Base-by-base conservation (phyloP, 2,888 invertebrate species). In the Brenthis daphne region DNA sequence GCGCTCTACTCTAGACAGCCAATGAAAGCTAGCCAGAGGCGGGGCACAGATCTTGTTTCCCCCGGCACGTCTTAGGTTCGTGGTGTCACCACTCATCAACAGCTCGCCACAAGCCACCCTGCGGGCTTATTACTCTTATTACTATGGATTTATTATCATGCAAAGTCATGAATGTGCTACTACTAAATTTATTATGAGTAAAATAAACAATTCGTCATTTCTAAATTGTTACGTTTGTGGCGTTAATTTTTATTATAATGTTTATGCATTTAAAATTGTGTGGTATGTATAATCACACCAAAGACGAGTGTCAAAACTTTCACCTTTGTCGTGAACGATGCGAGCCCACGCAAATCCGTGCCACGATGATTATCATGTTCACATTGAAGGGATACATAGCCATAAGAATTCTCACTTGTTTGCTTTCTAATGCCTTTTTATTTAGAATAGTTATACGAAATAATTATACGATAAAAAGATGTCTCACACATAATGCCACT, bases 301-400 rank as follows among this genome's bases (percentile, higher is more conserved):
- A 69, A 74, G 72, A 63, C 70, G 72, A 68, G 73, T 71, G 73
- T 75, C 69, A 69, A 74, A 77, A 78, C 79, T 80, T 80, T 80
- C 78, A 76, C 79, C 77, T 74, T 73, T 70, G 72, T 77, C 71
- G 73, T 74, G 73, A 73, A 75, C 67, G 65, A 73, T 71, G 73
- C 65, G 72, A 71, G 73, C 77, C 79, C 76, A 78, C 78, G 75
- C 77, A 69, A 69, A 75, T 73, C 72, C 75, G 71, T 74, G 72
- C 71, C 70, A 61, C 73, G 72, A 72, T 75, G 68, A 69, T 72
- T 72, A 75, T 74, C 73, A 60, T 72, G 71, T 64, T 71, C 69
- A 70, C 71, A 72, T 73, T 69, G 57, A 73, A 73, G 73, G 75
- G 73, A 71, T 71, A 64, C 48, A 58, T 24, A 65, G 16, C 67